phyloP scores from a whole-genome alignment of 1,140 invertebrate genomes.

The Drosophila eugracilis region DNA sequence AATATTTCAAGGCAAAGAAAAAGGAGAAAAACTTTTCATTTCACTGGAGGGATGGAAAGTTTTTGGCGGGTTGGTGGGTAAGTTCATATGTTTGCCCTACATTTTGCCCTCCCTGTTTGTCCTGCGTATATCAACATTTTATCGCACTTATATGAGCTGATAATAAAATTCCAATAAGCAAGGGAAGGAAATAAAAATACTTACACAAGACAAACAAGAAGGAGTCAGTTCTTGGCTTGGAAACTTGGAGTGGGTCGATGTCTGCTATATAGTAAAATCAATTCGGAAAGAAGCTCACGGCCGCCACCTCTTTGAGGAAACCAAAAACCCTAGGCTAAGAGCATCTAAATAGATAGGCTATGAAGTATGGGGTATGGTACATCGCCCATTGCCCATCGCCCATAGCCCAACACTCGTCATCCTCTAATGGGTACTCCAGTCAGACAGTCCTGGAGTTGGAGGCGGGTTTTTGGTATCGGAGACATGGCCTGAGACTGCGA shows the following conservation, averaged over 20 bases:
- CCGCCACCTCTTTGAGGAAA: slow-evolving; percentile 28
- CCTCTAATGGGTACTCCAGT: slow-evolving; percentile 74
- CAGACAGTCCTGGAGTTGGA: slow-evolving; percentile 11
- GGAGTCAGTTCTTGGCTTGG: too few species aligned
- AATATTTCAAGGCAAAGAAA: slow-evolving; percentile 69
- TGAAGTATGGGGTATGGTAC: too few species aligned
- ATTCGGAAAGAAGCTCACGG: slow-evolving; percentile 39
- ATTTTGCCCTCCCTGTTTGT: too few species aligned
- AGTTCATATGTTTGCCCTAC: slow-evolving; percentile 21
- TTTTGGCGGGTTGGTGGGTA: slow-evolving; percentile 7
- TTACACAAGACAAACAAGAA: slow-evolving; percentile 59
- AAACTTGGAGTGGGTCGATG: background rate
- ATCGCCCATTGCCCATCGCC: too few species aligned
- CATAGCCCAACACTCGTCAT: slow-evolving; percentile 10
- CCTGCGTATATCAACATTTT: slow-evolving; percentile 61
- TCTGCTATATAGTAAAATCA: slow-evolving; percentile 49
- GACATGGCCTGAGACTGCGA: background rate
- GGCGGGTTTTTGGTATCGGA: background rate
- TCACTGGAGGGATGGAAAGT: background rate
- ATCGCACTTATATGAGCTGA: slow-evolving; percentile 80
- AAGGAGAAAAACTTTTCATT: slow-evolving; percentile 35
- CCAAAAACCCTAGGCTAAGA: slow-evolving; percentile 73
- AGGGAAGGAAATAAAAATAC: slow-evolving; percentile 77
- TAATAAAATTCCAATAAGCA: slow-evolving; percentile 82
- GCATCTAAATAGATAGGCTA: slow-evolving; percentile 71